phyloP scores from a whole-genome alignment of 2,888 invertebrate genomes.

The Plagiodera versicolora region DNA sequence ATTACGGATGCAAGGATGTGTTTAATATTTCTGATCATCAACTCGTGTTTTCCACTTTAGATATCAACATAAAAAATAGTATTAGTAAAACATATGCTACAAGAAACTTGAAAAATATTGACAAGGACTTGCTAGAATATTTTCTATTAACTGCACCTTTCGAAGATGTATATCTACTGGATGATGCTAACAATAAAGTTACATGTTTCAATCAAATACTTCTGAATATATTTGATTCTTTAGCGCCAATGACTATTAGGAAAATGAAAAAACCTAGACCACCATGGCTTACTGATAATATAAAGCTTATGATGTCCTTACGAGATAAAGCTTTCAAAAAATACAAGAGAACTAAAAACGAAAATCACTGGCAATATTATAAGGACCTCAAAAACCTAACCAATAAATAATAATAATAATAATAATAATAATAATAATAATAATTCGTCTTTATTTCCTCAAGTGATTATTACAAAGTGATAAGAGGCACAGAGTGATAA shows the following conservation, averaged over 20 bases:
- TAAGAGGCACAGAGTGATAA: no score
- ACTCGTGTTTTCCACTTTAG: neutral
- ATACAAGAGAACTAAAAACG: neutral
- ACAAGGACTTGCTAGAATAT: neutral
- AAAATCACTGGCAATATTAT: neutral
- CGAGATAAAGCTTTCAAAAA: neutral
- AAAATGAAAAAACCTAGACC: neutral
- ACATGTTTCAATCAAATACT: neutral
- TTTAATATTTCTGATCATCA: neutral
- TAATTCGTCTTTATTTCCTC: no score
- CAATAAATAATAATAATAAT: no score
- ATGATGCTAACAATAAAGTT: neutral
- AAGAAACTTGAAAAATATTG: neutral
- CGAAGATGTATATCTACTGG: neutral
- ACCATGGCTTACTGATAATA: neutral
- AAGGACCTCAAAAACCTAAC: neutral
- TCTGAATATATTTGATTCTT: neutral
- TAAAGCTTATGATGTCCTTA: neutral
- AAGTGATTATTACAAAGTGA: no score
- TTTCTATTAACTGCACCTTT: neutral
- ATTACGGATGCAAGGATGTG: neutral
- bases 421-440: no score
- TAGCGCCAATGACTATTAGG: neutral
- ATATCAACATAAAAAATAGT: neutral
- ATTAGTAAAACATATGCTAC: neutral